Evolutionary conservation across 1,140 invertebrate species (phyloP), one percentile per base, ranked within the genome.

Genomic region (Helicoverpa zea): DNA sequence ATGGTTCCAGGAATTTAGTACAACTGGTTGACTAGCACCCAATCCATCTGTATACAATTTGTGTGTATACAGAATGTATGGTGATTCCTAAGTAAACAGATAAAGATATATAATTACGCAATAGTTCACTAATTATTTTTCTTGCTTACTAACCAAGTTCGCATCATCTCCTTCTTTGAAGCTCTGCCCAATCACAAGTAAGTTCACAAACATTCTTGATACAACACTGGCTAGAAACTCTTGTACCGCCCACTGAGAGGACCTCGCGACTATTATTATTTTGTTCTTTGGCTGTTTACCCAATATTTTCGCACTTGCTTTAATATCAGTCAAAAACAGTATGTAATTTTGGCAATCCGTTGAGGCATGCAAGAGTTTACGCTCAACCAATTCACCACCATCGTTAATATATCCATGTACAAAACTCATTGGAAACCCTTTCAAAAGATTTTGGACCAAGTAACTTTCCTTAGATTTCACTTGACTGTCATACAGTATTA

Each of bases 21-120:
- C 96, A 35, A 96, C 81, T 1, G 96, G 96, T 52, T 90, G 89
- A 84, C 97, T 97, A 0, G 96, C 95, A 13, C 97, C 97, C 70
- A 97, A 90, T 3, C 97, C 96, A 88, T 97, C 97, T 0, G 95
- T 94, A 84, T 96, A 97, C 23, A 97, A 90, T 83, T 96, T 95
- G 86, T 97, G 97, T 0, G 97, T 97, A 85, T 97, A 97, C 9
- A 97, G 89, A 66, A 97, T 96, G 89, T 96, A 97, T 3, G 97
- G 96, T 5, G 95, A 89, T 93, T 96, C 96, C 96, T 97, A 84
- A 59, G 94, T 83, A 35, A 80, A 68, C 10, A 29, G 43, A 10
- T 23, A 49, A n/a, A 61, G 49, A 52, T 43, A 43, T 43, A 0
- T 35, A 18, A 9, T 10, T n/a, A 2, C 12, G 35, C n/a, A 11